A percentile compares a stretch with the other conserved stretches of the same genome.
Evolutionary conservation across 2,888 invertebrate species (phyloP).

Genomic region (Drosophila picticornis): DNA sequence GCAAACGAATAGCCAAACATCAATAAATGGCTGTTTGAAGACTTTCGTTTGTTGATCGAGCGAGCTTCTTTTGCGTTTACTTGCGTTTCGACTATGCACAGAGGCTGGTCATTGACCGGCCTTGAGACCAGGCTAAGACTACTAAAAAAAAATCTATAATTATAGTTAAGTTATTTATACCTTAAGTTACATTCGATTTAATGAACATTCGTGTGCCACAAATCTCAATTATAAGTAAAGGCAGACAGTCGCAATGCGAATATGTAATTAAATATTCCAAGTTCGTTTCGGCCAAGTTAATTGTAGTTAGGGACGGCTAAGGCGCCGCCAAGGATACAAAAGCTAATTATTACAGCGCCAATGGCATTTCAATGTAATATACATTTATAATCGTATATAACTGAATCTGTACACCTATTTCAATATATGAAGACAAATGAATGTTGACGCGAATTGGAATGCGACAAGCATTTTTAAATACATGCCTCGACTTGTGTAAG

Average conservation of each 20-base stretch:
- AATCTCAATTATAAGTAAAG: conserved; percentile 54
- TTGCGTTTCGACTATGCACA: not conserved
- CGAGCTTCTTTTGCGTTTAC: not conserved
- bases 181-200: conserved; percentile 25
- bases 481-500: not conserved
- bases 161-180: conserved; percentile 38
- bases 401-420: not conserved
- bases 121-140: conserved; percentile 8
- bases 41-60: conserved; percentile 13
- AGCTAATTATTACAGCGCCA: not conserved
- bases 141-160: conserved; percentile 13
- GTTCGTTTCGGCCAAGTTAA: conserved; percentile 35
- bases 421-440: not conserved
- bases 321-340: conserved; percentile 29
- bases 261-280: conserved; percentile 58
- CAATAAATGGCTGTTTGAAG: conserved; percentile 16
- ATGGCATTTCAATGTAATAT: conserved; percentile 4
- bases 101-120: conserved; percentile 28
- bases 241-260: conserved; percentile 32
- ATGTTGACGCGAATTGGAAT: no score
- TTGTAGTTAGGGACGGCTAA: conserved; percentile 23
- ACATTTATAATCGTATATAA: not conserved
- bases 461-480: not conserved
- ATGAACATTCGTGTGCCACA: conserved; percentile 25
- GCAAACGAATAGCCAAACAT: not conserved